Evolutionary conservation across 2,888 invertebrate species (phyloP).

Genomic region (Erebia palarica): DNA sequence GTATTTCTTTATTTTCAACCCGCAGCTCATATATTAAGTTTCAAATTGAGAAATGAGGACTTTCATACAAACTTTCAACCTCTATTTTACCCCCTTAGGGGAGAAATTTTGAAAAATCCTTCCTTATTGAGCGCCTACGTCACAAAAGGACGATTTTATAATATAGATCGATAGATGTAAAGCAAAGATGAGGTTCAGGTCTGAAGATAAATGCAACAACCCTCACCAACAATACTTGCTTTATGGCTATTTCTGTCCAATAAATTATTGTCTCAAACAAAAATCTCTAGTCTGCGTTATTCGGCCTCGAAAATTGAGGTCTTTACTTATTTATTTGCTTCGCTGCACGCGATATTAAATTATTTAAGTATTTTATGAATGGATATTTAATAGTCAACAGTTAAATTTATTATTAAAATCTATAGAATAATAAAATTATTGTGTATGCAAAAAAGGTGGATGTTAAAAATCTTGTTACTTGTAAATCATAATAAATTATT

Average conservation of each 20-base stretch:
- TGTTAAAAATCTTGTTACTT: background rate
- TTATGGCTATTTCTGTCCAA: background rate
- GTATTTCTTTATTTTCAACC: no score
- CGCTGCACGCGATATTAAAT: conserved; percentile 22
- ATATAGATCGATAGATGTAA: no score
- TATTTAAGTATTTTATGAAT: conserved; percentile 20
- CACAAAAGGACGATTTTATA: no score
- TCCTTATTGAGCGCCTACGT: no score
- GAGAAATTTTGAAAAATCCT: no score
- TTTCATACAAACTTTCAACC: no score
- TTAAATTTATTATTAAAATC: conserved; percentile 9
- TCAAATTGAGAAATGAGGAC: no score
- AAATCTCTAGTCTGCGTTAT: conserved; percentile 10
- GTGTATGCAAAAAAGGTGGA: background rate
- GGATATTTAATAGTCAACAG: conserved; percentile 5
- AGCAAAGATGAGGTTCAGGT: no score
- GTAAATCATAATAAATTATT: no score
- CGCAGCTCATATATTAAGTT: no score
- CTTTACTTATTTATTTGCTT: conserved; percentile 15
- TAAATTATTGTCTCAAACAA: background rate
- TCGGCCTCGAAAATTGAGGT: conserved; percentile 26
- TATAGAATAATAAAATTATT: background rate
- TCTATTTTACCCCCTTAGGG: no score
- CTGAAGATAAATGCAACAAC: no score
- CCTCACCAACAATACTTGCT: background rate